Evolutionary conservation across 2,113 vertebrate genomes (phyloP), one percentile per base, ranked within the genome.

Genomic region (Gorsachius goisagi): DNA sequence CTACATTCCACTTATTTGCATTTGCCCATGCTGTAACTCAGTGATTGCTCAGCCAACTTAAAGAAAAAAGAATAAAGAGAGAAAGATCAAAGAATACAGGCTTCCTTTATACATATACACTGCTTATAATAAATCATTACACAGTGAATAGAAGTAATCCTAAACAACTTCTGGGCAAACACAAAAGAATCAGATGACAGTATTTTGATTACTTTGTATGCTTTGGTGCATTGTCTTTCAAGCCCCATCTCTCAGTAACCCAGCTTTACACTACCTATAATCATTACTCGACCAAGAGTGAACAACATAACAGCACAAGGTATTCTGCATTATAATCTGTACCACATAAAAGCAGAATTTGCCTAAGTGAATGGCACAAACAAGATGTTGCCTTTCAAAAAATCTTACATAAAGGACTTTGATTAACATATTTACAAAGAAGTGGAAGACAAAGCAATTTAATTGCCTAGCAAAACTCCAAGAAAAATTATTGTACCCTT

Each of bases 111-210:
- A 88, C 63, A 86, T 85, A 88, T 27, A 59, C 52, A 67, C 85
- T 50, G 30, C 53, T 96, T 91, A 73, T 69, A 95, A 96, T 94
- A 97, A 97, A 95, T 93, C 92, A 96, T 82, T 71, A 77, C 52
- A 66, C 62, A 86, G 64, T 83, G 94, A 97, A 94, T 39, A 94
- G 17, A 83, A 97, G 83, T 86, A 77, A 97, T 95, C 92, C 87
- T 83, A 95, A 90, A 96, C 55, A 95, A 88, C 12, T 60, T 82
- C 78, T 97, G 90, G 88, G 91, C 92, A 90, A 86, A 92, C 89
- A 96, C 90, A 96, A 89, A 96, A 92, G 96, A 96, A 97, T 92
- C 79, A 96, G 76, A 97, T 93, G 97, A 97, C 77, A 86, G 47
- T 89, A 97, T 94, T 95, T 56, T 41, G 75, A 94, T 91, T 82